Base-by-base conservation (phyloP, 2,797 vertebrate species). In the Amniataba percoides region DNA sequence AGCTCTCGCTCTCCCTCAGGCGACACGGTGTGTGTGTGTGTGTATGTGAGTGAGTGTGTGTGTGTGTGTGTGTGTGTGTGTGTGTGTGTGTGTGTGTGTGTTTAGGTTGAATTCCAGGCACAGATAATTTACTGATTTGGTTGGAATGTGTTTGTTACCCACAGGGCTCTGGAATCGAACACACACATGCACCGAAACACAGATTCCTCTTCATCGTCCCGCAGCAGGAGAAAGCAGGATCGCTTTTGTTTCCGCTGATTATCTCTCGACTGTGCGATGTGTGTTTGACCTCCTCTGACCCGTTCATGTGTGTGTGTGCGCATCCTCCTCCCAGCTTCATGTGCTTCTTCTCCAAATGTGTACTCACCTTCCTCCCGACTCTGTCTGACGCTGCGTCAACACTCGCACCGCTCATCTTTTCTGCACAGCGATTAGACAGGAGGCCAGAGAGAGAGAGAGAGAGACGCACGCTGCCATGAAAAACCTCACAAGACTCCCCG, bases 61-160 rank as follows among this genome's bases (percentile, higher is more conserved):
- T 45, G 60, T 61, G 66, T 49, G 46, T 48, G 49, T 62, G 19
- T 76, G 16, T 14, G n/a, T 77, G 72, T 43, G 68, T 68, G 12
- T 77, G 9, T 43, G 42, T 57, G 68, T 64, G 72, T 64, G 56
- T 66, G 25, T 67, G 62, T 75, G 80, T 68, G 60, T 60, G 59
- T 64, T 42, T 79, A 67, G 69, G 76, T 81, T 86, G 73, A 77
- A 80, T 88, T 87, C 89, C 87, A 92, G 74, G 63, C 80, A 65
- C 84, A 88, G 90, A 91, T 93, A 86, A 89, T 94, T 94, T 90
- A 89, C 88, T 80, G 89, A 95, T 94, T 94, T 93, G 82, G 42
- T 49, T 90, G 92, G 93, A 94, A 93, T 94, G 85, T 93, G 83
- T 94, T 91, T 93, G 89, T 92, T 93, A 89, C 80, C 91, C 88